Base-by-base conservation (phyloP, 2,797 vertebrate species). In the Phataginus tetradactyla region DNA sequence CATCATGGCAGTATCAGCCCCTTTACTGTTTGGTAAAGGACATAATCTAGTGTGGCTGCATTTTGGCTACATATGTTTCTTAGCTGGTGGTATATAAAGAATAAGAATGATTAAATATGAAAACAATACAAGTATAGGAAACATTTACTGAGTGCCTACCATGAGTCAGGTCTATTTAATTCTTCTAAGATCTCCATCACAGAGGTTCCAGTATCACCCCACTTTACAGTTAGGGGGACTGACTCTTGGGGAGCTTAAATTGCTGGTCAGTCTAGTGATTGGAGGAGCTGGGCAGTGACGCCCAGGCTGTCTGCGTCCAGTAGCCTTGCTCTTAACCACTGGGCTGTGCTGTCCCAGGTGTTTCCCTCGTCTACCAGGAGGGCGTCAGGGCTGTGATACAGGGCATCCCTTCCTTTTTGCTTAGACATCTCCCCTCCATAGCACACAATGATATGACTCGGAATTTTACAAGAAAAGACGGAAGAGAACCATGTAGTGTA, bases 21-120 rank as follows among this genome's bases (percentile, higher is more conserved):
- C 7, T 78, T 85, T 25, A 63, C 23, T 45, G 15, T 94, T 85
- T 77, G 59, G 32, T 79, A 79, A 42, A 78, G 14, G 45, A 79
- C 10, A 79, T 74, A 78, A 79, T 57, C 85, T 71, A 21, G 17
- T 79, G 59, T 79, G 59, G 39, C 32, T 63, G 13, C 1, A 37
- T 6, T 85, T 96, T 80, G 66, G 37, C 8, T 81, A 94, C 61
- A n/a, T 78, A 93, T 64, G 63, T 90, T 75, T 69, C 27, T 74
- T 57, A 77, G 80, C 72, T 93, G 68, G 29, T 68, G 23, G 14
- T 86, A 29, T 25, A 1, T n/a, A 94, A 69, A 51, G n/a, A 86
- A 79, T 53, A 55, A 63, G 55, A 81, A 74, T 72, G 34, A 68
- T 81, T 92, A 75, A 61, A 32, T 51, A 71, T 39, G 51, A 34